Evolutionary conservation across 2,797 vertebrate species (phyloP).

Genomic region (Carcharodon carcharias): DNA sequence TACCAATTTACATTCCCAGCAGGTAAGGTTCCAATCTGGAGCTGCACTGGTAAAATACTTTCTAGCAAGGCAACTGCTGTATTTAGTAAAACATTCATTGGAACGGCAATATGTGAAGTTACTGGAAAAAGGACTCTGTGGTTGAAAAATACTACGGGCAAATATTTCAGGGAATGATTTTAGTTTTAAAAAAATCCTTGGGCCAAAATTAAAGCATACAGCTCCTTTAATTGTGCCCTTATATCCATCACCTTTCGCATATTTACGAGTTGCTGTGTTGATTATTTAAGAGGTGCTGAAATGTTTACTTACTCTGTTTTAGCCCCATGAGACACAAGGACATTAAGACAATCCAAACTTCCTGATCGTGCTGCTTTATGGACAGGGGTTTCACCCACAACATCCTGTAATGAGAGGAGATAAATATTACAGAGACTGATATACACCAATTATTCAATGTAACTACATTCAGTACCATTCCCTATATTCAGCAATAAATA

Average conservation of each 20-base stretch:
- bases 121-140: slow-evolving; percentile 40
- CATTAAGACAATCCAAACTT: slow-evolving; percentile 85
- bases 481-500: neutral
- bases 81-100: slow-evolving; percentile 29
- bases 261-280: neutral
- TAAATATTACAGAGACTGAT: neutral
- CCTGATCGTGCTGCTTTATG: slow-evolving; percentile 94
- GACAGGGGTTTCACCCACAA: slow-evolving; percentile 86
- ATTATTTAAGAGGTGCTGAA: slow-evolving; percentile 20
- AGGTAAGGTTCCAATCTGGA: neutral
- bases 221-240: neutral
- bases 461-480: neutral
- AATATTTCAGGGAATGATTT: neutral
- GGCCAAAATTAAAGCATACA: slow-evolving; percentile 27
- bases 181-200: neutral
- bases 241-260: neutral
- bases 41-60: neutral
- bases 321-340: slow-evolving; percentile 81
- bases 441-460: neutral
- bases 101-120: slow-evolving; percentile 43
- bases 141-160: slow-evolving; percentile 4
- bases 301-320: slow-evolving; percentile 78
- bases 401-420: slow-evolving; percentile 70
- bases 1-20: no score
- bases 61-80: no score